A percentile compares a stretch with the other conserved stretches of the same genome.
Evolutionary conservation across 1,140 invertebrate species (phyloP).

Genomic region (Chrysoperla carnea): DNA sequence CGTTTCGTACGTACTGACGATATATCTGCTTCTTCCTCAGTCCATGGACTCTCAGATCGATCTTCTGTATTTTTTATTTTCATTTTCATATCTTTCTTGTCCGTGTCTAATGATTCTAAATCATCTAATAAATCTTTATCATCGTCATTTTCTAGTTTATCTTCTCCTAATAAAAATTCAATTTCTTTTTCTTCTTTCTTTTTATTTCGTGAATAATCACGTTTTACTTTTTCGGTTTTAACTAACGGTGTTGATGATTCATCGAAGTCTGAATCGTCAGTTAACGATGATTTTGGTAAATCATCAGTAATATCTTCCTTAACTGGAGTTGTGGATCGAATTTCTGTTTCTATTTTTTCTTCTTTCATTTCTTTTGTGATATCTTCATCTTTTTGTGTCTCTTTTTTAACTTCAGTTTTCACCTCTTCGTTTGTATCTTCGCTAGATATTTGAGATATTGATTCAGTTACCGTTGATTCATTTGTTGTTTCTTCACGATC

Average conservation of each 20-base stretch:
- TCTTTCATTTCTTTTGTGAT: constrained; percentile 11
- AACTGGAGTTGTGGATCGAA: constrained; percentile 9
- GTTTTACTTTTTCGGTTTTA: constrained; percentile 23
- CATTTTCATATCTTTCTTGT: constrained; percentile 14
- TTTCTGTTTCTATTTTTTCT: constrained; percentile 14
- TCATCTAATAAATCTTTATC: constrained; percentile 16
- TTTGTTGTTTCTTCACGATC: constrained; percentile 4
- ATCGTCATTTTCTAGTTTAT: constrained; percentile 17
- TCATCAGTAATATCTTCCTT: constrained; percentile 8
- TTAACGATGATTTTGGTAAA: constrained; percentile 7
- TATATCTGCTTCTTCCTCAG: constrained; percentile 27
- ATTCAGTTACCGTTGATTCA: not conserved
- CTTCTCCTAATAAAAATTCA: constrained; percentile 20
- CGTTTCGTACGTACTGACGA: constrained; percentile 16
- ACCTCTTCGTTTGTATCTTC: constrained; percentile 8
- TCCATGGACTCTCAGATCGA: constrained; percentile 31
- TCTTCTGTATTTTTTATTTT: constrained; percentile 15
- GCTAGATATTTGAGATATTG: not conserved
- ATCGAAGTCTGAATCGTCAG: constrained; percentile 19
- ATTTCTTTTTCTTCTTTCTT: constrained; percentile 24
- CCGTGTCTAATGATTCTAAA: constrained; percentile 13
- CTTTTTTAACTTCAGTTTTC: constrained; percentile 8
- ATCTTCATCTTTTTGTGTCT: constrained; percentile 9
- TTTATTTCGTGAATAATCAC: constrained; percentile 24
- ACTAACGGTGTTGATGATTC: constrained; percentile 37